Conservation (phyloP, 2,888 invertebrate species). For the Lottia gigantea region DNA sequence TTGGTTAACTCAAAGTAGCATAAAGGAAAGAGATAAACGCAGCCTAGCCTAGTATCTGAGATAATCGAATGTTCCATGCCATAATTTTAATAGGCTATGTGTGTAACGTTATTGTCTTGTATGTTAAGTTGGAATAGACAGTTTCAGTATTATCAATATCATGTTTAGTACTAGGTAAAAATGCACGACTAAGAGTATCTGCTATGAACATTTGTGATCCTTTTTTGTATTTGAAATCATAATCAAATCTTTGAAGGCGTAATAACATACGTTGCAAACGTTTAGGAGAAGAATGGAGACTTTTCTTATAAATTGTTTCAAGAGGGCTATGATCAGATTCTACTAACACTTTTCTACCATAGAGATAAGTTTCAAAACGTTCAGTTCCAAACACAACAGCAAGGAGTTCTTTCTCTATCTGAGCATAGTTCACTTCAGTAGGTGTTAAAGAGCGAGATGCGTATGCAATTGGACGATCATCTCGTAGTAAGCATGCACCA, state of each 20-base stretch:
- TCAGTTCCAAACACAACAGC: conserved; percentile 25
- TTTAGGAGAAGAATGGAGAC: conserved; percentile 20
- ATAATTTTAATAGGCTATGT: no score
- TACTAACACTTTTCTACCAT: conserved; percentile 22
- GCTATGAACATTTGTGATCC: conserved; percentile 27
- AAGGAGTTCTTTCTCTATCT: no score
- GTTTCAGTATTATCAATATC: conserved; percentile 26
- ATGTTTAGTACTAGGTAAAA: no score
- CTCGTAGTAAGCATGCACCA: conserved; percentile 23
- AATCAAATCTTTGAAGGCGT: conserved; percentile 26
- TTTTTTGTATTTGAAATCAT: conserved; percentile 22
- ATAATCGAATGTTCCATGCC: no score
- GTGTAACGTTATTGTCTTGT: no score
- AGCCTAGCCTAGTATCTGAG: no score
- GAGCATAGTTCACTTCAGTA: conserved; percentile 27
- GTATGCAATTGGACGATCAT: conserved; percentile 19
- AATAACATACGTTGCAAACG: conserved; percentile 20
- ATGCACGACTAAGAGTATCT: no score
- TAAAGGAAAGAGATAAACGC: no score
- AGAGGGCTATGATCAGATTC: conserved; percentile 32
- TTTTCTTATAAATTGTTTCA: conserved; percentile 21
- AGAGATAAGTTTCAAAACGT: conserved; percentile 20
- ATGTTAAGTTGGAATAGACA: no score
- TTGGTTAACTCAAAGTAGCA: no score
- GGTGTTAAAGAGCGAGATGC: conserved; percentile 17